A percentile compares a stretch with the other conserved stretches of the same genome.
Evolutionary conservation across 2,888 invertebrate genomes (phyloP).

Genomic region (Cantharis rustica): DNA sequence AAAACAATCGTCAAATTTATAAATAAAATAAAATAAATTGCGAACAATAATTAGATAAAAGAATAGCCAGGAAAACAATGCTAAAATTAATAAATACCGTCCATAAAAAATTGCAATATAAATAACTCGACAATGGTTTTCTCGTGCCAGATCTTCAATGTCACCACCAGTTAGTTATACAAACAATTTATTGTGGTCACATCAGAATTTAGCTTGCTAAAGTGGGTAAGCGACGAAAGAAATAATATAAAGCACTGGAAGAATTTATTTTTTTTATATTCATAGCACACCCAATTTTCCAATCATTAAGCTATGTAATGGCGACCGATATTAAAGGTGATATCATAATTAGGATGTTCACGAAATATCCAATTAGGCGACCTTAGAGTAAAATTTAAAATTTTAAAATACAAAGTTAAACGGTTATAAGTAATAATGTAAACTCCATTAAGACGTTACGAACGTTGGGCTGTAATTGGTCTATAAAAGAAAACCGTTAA

Average conservation of each 20-base stretch:
- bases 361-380: neutral
- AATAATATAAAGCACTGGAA: neutral
- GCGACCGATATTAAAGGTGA: conserved; percentile 10
- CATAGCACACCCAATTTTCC: conserved; percentile 17
- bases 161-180: neutral
- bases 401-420: neutral
- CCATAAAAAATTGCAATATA: conserved; percentile 8
- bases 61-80: conserved; percentile 4
- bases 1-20: neutral
- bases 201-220: neutral
- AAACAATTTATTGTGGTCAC: neutral
- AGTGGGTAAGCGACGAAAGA: neutral
- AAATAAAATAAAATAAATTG: neutral
- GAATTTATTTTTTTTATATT: conserved; percentile 8
- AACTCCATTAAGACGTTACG: neutral
- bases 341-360: neutral
- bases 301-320: conserved; percentile 23
- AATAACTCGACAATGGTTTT: conserved; percentile 12
- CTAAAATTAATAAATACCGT: conserved; percentile 13
- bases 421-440: neutral
- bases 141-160: neutral
- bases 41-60: too few species aligned
- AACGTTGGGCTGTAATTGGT: neutral
- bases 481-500: neutral
- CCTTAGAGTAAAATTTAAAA: neutral